These are phyloP conservation scores for Zelostemma sp. DNA, from an alignment of 1,140 invertebrate species.

Conservation along the genomic window DNA sequence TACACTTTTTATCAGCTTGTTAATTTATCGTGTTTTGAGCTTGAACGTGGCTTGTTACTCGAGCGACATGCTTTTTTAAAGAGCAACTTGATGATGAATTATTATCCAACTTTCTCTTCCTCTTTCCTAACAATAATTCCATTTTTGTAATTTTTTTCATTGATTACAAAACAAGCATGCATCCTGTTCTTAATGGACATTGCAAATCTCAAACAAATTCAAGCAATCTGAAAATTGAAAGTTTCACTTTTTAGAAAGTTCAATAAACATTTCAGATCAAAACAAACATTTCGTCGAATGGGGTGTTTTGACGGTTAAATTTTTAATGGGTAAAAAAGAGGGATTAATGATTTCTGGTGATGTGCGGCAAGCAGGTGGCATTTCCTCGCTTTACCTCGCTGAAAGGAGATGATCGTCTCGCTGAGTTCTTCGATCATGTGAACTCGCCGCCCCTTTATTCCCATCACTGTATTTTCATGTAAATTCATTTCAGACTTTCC, in stretches of 20 bases:
- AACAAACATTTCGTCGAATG: background rate
- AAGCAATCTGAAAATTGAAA: too few relatives aligned
- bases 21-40: constrained; percentile 26
- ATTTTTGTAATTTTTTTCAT: background rate
- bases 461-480: constrained; percentile 86
- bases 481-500: constrained; percentile 62
- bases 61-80: constrained; percentile 41
- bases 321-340: background rate
- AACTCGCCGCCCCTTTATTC: constrained; percentile 96
- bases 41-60: constrained; percentile 27
- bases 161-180: background rate
- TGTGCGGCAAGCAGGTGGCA: constrained; percentile 57
- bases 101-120: background rate
- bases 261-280: background rate
- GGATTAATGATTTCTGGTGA: constrained; percentile 28
- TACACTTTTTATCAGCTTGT: constrained; percentile 35
- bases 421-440: constrained; percentile 98
- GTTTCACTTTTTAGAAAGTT: too few relatives aligned
- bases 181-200: background rate
- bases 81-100: constrained; percentile 28
- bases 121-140: background rate
- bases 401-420: constrained; percentile 97
- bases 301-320: background rate
- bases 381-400: constrained; percentile 85
- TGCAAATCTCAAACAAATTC: background rate